Percentiles rank a stretch among this genome's conserved stretches.
These are phyloP conservation scores for Metalampra italica DNA, from an alignment of 2,888 invertebrate species.

Conservation along the genomic window DNA sequence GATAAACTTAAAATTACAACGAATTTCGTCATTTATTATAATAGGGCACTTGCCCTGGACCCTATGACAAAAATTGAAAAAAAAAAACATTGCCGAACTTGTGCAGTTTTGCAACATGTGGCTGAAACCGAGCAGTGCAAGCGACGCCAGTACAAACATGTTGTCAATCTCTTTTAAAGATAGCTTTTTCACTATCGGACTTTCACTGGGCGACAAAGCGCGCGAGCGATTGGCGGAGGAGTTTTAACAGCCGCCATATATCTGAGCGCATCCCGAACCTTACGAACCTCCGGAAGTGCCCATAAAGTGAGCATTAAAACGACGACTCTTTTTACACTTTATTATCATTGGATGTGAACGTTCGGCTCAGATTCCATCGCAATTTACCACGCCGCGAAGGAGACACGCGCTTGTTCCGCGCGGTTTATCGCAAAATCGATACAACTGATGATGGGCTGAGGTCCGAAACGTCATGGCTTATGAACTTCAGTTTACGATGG, in stretches of 20 bases:
- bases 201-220: slow-evolving; percentile 41
- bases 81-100: too few species aligned
- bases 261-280: slow-evolving; percentile 61
- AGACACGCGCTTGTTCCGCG: slow-evolving; percentile 55
- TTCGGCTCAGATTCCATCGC: slow-evolving; percentile 70
- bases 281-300: slow-evolving; percentile 65
- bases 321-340: slow-evolving; percentile 77
- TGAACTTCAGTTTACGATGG: slow-evolving; percentile 62
- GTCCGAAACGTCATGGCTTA: slow-evolving; percentile 58
- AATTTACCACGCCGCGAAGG: slow-evolving; percentile 59
- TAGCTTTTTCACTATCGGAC: slow-evolving; percentile 25
- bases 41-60: too few species aligned
- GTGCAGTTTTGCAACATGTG: background rate
- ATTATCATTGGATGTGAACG: slow-evolving; percentile 78
- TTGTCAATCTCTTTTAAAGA: slow-evolving; percentile 15
- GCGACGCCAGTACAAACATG: background rate
- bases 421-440: slow-evolving; percentile 72
- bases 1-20: too few species aligned
- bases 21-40: too few species aligned
- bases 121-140: background rate
- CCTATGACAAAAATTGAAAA: too few species aligned
- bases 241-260: slow-evolving; percentile 61
- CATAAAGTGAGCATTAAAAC: slow-evolving; percentile 76
- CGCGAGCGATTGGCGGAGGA: slow-evolving; percentile 47
- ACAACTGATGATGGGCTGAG: slow-evolving; percentile 59